Percentiles rank a stretch among this genome's conserved stretches.
These are phyloP conservation scores for Artemia franciscana DNA, from an alignment of 1,140 invertebrate genomes.

Conservation along the genomic window DNA sequence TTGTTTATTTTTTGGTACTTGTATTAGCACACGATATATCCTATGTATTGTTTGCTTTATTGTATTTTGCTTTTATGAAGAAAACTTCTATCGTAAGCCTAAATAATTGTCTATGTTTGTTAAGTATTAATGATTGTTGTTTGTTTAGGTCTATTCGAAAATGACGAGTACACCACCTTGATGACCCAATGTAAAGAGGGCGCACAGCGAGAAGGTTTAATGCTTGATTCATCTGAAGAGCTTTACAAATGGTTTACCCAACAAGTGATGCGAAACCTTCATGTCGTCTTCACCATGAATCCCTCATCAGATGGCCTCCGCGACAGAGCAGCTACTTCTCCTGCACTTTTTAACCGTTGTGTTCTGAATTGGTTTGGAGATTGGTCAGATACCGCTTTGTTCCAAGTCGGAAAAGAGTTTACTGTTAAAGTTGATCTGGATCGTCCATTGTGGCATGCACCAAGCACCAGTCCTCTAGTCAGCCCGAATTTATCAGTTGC, in stretches of 20 bases:
- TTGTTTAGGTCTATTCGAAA: conserved; percentile 14
- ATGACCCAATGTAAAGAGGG: conserved; percentile 99
- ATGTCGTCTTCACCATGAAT: conserved; percentile 99
- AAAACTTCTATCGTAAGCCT: too few relatives aligned
- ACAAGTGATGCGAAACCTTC: conserved; percentile 94
- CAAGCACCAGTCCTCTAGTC: conserved; percentile 51
- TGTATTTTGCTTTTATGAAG: neutral
- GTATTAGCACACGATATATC: too few relatives aligned
- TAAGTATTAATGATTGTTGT: too few relatives aligned
- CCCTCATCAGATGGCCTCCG: conserved; percentile 92
- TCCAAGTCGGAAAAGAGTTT: conserved; percentile 59
- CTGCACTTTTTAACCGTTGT: conserved; percentile 96
- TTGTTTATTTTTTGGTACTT: too few relatives aligned
- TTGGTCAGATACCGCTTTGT: conserved; percentile 43
- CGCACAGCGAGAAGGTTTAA: conserved; percentile 85
- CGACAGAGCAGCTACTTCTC: conserved; percentile 91
- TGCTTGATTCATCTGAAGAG: conserved; percentile 95
- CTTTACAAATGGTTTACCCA: conserved; percentile 97
- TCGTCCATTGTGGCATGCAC: conserved; percentile 49
- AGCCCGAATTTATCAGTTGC: conserved; percentile 43
- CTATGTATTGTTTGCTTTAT: neutral
- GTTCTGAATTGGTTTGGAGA: conserved; percentile 99
- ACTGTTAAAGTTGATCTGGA: conserved; percentile 61
- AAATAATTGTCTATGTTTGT: too few relatives aligned
- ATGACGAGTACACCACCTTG: conserved; percentile 90